A percentile compares a stretch with the other conserved stretches of the same genome.
Conservation (phyloP, 2,888 invertebrate species). For the Drosophila formosana region DNA sequence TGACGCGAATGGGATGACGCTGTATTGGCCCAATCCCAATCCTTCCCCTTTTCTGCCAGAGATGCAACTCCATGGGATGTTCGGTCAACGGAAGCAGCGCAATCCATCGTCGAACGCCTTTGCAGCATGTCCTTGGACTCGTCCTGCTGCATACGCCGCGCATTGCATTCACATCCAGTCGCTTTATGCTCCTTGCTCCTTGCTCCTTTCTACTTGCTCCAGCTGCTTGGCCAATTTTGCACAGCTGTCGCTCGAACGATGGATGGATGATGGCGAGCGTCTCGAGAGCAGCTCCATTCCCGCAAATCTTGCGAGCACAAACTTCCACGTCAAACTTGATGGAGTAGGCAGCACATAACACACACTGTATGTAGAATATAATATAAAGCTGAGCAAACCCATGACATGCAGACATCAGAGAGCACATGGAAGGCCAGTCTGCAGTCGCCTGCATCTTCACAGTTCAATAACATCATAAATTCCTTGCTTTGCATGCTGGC, state of each 20-base stretch:
- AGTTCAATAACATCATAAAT: neutral
- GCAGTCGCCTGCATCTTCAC: neutral
- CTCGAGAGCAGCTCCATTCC: constrained; percentile 36
- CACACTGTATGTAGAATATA: constrained; percentile 3
- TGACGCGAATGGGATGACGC: constrained; percentile 46
- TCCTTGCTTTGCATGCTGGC: neutral
- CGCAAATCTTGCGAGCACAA: constrained; percentile 40
- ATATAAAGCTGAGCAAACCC: neutral
- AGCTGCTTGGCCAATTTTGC: constrained; percentile 47
- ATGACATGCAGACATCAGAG: neutral
- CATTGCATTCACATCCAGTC: constrained; percentile 50
- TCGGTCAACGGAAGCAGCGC: constrained; percentile 58
- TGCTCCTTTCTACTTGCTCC: constrained; percentile 1
- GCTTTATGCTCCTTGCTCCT: constrained; percentile 8
- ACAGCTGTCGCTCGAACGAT: constrained; percentile 60
- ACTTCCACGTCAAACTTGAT: constrained; percentile 49
- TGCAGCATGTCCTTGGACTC: constrained; percentile 59
- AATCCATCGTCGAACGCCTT: constrained; percentile 75
- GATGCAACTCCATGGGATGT: constrained; percentile 7
- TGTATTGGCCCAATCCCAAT: constrained; percentile 35
- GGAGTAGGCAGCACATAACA: constrained; percentile 40
- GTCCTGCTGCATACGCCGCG: constrained; percentile 55
- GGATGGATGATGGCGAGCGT: constrained; percentile 49
- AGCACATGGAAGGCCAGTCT: neutral
- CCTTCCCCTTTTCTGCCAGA: neutral